These are phyloP conservation scores for Sigmodon hispidus DNA, from an alignment of 2,113 vertebrate species.

Conservation along the genomic window DNA sequence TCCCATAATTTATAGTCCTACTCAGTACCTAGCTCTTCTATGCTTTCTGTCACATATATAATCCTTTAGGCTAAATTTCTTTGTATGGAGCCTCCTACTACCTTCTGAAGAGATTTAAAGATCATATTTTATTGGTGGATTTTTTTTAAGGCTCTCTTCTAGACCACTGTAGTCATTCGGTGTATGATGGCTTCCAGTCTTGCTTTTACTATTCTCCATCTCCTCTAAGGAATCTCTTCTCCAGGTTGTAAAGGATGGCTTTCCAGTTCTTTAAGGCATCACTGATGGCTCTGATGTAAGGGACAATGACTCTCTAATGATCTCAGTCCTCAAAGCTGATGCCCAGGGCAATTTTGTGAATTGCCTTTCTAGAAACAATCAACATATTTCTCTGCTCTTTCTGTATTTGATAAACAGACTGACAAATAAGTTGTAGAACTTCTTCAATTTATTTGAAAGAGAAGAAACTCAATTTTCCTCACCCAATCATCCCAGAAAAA, in stretches of 20 bases:
- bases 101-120: background rate
- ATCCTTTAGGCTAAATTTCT: background rate
- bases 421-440: background rate
- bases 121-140: background rate
- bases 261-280: background rate
- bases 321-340: background rate
- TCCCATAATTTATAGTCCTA: background rate
- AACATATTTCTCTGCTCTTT: background rate
- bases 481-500: background rate
- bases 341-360: background rate
- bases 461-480: background rate
- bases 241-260: background rate
- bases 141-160: background rate
- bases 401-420: background rate
- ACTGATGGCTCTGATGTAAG: background rate
- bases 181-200: background rate
- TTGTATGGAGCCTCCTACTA: background rate
- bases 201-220: background rate
- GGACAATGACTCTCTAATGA: background rate
- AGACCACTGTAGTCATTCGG: background rate
- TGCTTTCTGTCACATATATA: background rate
- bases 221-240: background rate
- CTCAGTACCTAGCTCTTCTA: background rate
- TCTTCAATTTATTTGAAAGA: background rate
- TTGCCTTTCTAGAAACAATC: background rate